Evolutionary conservation across 2,888 invertebrate genomes (phyloP), one percentile per base, ranked within the genome.

Genomic region (Liposcelis brunnea): DNA sequence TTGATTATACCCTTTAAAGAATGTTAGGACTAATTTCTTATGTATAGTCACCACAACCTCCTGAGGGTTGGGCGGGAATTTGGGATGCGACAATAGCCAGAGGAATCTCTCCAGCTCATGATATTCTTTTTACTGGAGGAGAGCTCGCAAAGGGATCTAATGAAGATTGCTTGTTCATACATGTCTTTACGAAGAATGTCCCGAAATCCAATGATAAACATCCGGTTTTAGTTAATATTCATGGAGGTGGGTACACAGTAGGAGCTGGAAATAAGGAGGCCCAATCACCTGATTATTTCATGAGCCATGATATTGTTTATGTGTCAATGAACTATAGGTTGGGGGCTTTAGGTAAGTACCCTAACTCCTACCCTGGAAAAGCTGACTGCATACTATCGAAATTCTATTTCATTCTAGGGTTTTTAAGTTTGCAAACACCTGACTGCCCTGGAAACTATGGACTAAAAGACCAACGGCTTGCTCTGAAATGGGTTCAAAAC

Each of bases 281-380:
- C 47, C 84, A 82, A 56, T 80, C 77, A 49, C 80, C 80, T 63
- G 65, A 66, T 55, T 53, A 60, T 53, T 65, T 84, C 42, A 72
- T 77, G 0, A 71, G 75, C 45, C 72, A 77, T 56, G 74, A 76
- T 40, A 67, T 81, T 1, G 74, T 84, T 42, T 68, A 84, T 8
- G 83, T 84, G 7, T 75, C 81, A 0, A 72, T 80, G 1, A 82
- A 85, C 54, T 84, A 84, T 55, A 72, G 84, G 19, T 63, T 84
- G 19, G 84, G 84, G 2, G 77, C 83, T 0, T 61, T 84, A 38
- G 65, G 65, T 64, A 26, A 26, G 4, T 26, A n/a, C n/a, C n/a
- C n/a, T n/a, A n/a, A n/a, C n/a, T n/a, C n/a, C n/a, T n/a, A n/a
- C n/a, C n/a, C n/a, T n/a, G n/a, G n/a, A n/a, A n/a, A n/a, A n/a